phyloP scores from a whole-genome alignment of 1,140 invertebrate genomes.

The Potamilus streckersoni region DNA sequence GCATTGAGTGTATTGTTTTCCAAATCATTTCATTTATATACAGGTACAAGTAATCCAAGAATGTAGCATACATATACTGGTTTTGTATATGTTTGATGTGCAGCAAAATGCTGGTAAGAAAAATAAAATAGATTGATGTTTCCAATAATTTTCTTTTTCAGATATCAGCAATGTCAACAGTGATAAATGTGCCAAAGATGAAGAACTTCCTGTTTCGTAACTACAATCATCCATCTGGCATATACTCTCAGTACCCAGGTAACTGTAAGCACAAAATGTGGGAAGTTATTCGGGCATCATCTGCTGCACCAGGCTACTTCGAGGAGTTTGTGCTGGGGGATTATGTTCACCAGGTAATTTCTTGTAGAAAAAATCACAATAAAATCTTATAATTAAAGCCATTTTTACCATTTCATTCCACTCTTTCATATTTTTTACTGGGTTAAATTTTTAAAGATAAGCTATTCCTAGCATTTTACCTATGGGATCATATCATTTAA shows the following conservation, averaged over 20 bases:
- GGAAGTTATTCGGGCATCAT: slow-evolving; percentile 90
- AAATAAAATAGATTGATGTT: background rate
- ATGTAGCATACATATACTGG: too few relatives aligned
- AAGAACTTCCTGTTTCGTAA: slow-evolving; percentile 91
- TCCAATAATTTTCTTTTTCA: slow-evolving; percentile 5
- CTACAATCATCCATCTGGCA: slow-evolving; percentile 82
- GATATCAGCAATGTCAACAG: slow-evolving; percentile 78
- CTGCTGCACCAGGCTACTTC: slow-evolving; percentile 94
- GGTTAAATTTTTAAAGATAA: too few relatives aligned
- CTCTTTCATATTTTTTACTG: background rate
- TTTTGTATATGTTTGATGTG: background rate
- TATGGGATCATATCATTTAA: too few relatives aligned
- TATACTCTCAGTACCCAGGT: slow-evolving; percentile 84
- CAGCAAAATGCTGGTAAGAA: background rate
- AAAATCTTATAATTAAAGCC: background rate
- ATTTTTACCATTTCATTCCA: background rate
- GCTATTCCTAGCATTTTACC: background rate
- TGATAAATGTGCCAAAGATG: slow-evolving; percentile 84
- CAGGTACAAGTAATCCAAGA: too few relatives aligned
- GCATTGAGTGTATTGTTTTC: too few relatives aligned
- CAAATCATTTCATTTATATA: too few relatives aligned
- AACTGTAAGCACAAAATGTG: slow-evolving; percentile 81
- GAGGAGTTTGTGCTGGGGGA: slow-evolving; percentile 84
- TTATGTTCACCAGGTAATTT: slow-evolving; percentile 81
- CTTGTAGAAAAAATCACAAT: background rate